These are phyloP conservation scores for Leptocoma aspasia DNA, from an alignment of 2,113 vertebrate genomes.

Conservation along the genomic window DNA sequence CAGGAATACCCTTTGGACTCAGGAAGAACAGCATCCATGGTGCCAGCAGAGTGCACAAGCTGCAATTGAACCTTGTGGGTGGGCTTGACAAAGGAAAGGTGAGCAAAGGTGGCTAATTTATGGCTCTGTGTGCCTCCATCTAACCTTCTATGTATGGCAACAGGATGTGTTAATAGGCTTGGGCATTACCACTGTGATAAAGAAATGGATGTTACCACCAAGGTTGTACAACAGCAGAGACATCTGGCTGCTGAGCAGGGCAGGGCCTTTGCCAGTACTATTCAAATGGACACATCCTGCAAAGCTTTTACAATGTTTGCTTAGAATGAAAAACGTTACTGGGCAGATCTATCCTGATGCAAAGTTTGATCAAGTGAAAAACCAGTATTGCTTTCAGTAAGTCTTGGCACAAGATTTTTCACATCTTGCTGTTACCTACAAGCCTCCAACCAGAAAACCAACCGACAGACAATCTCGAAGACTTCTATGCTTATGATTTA, in stretches of 20 bases:
- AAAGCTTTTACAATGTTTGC: neutral
- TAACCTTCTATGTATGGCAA: neutral
- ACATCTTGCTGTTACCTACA: neutral
- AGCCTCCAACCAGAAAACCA: neutral
- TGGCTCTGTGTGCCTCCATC: neutral
- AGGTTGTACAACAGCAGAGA: neutral
- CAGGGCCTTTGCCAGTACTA: neutral
- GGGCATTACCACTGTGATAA: neutral
- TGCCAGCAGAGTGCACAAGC: neutral
- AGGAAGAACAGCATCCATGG: neutral
- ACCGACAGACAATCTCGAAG: neutral
- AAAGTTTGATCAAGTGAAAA: neutral
- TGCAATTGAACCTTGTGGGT: neutral
- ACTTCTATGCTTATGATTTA: neutral
- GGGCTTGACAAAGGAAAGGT: neutral
- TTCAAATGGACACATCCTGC: neutral
- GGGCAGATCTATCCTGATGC: neutral
- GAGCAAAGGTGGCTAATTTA: conserved; percentile 6
- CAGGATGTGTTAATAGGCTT: neutral
- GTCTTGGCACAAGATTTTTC: neutral
- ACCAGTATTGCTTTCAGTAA: neutral
- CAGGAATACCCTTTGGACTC: neutral
- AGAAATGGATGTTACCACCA: neutral
- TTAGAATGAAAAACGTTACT: neutral
- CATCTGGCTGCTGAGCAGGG: neutral